phyloP scores from a whole-genome alignment of 2,888 invertebrate genomes.

The Dolichomitus sp. region DNA sequence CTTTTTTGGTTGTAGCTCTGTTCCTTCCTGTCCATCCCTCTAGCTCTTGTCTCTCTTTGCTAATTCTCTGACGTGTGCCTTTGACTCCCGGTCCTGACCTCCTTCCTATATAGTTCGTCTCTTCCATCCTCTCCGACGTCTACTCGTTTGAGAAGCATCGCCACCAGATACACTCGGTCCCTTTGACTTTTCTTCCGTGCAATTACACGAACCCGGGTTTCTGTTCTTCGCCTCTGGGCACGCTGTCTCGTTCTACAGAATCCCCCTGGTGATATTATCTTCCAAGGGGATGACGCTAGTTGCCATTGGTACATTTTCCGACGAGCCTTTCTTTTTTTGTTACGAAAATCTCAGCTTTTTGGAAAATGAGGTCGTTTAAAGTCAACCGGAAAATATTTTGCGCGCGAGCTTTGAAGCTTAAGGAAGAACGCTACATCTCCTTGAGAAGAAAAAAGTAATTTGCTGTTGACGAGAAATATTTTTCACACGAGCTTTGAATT shows the following conservation, averaged over 20 bases:
- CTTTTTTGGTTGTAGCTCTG: slow-evolving; percentile 1
- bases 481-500: neutral
- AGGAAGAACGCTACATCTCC: neutral
- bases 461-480: neutral
- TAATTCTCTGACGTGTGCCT: slow-evolving; percentile 33
- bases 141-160: slow-evolving; percentile 31
- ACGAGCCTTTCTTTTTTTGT: neutral
- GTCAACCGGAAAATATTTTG: neutral
- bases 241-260: neutral
- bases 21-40: neutral
- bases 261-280: neutral
- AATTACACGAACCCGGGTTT: slow-evolving; percentile 68
- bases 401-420: neutral
- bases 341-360: neutral
- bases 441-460: neutral
- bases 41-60: slow-evolving; percentile 35
- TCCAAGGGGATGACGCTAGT: neutral
- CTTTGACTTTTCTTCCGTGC: slow-evolving; percentile 70
- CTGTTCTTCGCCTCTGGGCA: neutral
- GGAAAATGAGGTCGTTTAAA: neutral
- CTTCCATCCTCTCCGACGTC: slow-evolving; percentile 41
- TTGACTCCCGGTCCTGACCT: slow-evolving; percentile 70
- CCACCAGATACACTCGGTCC: slow-evolving; percentile 46
- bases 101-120: slow-evolving; percentile 70
- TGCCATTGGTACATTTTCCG: slow-evolving; percentile 1